Base-by-base conservation (phyloP, 2,888 invertebrate genomes). In the Diaperis boleti region DNA sequence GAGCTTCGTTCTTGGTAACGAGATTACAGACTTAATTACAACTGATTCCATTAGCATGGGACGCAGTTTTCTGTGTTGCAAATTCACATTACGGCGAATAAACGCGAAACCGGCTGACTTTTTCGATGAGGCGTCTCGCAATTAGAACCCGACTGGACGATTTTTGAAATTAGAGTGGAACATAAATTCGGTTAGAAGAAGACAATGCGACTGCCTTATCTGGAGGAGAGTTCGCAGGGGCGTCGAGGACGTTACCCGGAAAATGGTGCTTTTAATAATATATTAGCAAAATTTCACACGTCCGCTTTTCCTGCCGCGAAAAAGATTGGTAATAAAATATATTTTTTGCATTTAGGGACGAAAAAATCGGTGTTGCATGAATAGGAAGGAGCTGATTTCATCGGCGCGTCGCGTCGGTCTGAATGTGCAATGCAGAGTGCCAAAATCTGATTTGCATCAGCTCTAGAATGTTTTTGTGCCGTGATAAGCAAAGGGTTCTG, bases 21-120 rank as follows among this genome's bases (percentile, higher is more conserved):
- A 66, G 63, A 66, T 66, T 66, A 59, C 42, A 54, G 57, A 55
- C 60, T 54, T 64, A 66, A 63, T 66, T 66, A 62, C 59, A 52
- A 49, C 50, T 50, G 59, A 66, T 64, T 64, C 61, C 66, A 66
- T 64, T 64, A 66, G 62, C 60, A 45, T 49, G 49, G 57, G 47
- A 39, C 49, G 59, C 49, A 49, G 47, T 59, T 56, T 56, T 56
- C 56, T 56, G 35, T 56, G 56, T 56, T 54, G 39, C 41, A 54
- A 54, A 54, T 54, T 54, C 26, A 42, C 42, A 56, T 56, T 56
- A 56, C 18, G 17, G 44, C 50, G 41, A 41, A 54, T 54, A 54
- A 55, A 55, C 42, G 55, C 15, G 42, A 29, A 14, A 26, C 22
- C 26, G 17, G 35, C 37, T 50, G 54, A 56, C 44, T 56, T 45